Percentiles rank a stretch among this genome's conserved stretches.
These are phyloP conservation scores for Nestor notabilis DNA, from an alignment of 2,113 vertebrate species.

Conservation along the genomic window DNA sequence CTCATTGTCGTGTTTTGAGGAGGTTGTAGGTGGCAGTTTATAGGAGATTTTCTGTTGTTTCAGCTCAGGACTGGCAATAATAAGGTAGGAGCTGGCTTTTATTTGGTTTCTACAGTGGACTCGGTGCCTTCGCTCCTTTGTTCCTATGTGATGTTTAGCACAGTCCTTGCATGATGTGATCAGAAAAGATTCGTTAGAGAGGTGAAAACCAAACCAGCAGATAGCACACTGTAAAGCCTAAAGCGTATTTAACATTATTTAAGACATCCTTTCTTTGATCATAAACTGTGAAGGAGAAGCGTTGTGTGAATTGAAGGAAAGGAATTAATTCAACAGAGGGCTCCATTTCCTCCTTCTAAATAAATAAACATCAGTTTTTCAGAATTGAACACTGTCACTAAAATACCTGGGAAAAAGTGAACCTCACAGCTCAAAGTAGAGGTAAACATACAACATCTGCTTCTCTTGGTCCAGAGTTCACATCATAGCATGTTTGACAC, in stretches of 20 bases:
- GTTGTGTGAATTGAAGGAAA: not conserved
- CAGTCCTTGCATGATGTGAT: not conserved
- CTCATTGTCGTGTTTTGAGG: not conserved
- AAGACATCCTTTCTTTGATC: constrained; percentile 1
- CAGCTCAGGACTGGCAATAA: not conserved
- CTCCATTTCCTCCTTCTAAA: not conserved
- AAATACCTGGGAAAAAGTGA: not conserved
- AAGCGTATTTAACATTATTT: not conserved
- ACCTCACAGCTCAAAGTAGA: not conserved
- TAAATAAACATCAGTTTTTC: not conserved
- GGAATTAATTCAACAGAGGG: constrained; percentile 16
- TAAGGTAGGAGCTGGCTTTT: not conserved
- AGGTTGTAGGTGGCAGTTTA: not conserved
- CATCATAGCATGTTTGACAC: not conserved
- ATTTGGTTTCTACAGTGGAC: not conserved
- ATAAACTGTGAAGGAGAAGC: not conserved
- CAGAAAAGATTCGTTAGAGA: not conserved
- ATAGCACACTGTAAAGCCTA: not conserved
- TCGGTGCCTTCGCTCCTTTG: rapidly evolving
- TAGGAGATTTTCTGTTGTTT: not conserved
- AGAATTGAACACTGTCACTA: not conserved
- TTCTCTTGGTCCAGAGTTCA: not conserved
- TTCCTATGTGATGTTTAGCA: not conserved
- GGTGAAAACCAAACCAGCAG: not conserved
- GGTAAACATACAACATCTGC: not conserved